phyloP scores from a whole-genome alignment of 2,113 vertebrate genomes.

The Montifringilla adamsi region DNA sequence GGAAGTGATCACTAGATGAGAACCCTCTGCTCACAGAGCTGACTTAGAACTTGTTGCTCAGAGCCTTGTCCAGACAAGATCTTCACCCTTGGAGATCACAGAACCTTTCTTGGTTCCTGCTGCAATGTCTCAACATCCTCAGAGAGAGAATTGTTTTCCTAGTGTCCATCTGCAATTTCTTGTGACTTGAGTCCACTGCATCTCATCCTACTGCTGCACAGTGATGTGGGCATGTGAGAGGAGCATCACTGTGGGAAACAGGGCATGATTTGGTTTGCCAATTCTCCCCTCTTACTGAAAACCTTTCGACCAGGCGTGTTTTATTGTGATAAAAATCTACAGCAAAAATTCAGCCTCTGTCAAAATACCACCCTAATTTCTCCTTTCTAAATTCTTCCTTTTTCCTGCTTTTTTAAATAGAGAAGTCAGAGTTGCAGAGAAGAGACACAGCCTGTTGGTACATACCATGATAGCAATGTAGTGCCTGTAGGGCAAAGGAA shows the following conservation, averaged over 20 bases:
- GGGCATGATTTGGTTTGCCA: background rate
- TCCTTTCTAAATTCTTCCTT: background rate
- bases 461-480: constrained; percentile 86
- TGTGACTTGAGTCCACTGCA: background rate
- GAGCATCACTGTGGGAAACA: background rate
- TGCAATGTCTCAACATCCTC: background rate
- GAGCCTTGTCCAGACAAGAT: background rate
- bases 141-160: background rate
- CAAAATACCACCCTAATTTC: background rate
- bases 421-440: background rate
- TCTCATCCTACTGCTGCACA: background rate
- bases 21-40: background rate
- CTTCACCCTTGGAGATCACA: background rate
- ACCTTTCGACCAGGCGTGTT: background rate
- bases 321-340: background rate
- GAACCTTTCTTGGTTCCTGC: background rate
- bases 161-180: background rate
- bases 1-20: background rate
- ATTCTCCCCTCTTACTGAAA: background rate
- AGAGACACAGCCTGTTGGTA: background rate
- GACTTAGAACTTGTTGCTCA: background rate
- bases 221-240: background rate
- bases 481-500: constrained; percentile 82
- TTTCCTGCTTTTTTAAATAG: background rate
- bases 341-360: background rate